phyloP scores from a whole-genome alignment of 1,140 invertebrate species.

The Chionoecetes opilio region DNA sequence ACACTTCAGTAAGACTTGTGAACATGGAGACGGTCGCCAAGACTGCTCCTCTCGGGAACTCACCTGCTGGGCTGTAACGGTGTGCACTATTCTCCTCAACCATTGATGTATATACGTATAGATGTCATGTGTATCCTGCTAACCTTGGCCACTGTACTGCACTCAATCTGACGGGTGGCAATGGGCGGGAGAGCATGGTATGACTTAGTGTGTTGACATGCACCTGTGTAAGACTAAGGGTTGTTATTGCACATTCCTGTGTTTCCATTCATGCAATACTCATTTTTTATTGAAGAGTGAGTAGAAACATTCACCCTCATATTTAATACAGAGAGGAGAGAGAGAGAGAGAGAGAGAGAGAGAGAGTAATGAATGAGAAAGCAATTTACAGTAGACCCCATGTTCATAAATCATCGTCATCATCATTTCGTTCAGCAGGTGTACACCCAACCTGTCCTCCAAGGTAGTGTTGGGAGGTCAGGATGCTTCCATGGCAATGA shows the following conservation, averaged over 20 bases:
- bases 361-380: background rate
- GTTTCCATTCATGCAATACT: background rate
- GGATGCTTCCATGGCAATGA: background rate
- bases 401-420: background rate
- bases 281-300: background rate
- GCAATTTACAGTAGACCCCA: background rate
- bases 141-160: background rate
- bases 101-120: background rate
- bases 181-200: background rate
- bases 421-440: too few species aligned
- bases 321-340: background rate
- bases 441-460: too few species aligned
- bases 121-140: background rate
- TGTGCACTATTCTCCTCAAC: background rate
- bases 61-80: conserved; percentile 25
- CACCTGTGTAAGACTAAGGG: background rate
- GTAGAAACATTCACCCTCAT: background rate
- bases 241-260: background rate
- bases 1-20: conserved; percentile 59
- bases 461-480: background rate
- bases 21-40: background rate
- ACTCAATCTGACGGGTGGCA: background rate
- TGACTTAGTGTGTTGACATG: background rate
- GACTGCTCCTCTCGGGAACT: conserved; percentile 14
- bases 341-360: background rate